Conservation (phyloP, 2,113 vertebrate species). For the Ctenodactylus gundi region DNA sequence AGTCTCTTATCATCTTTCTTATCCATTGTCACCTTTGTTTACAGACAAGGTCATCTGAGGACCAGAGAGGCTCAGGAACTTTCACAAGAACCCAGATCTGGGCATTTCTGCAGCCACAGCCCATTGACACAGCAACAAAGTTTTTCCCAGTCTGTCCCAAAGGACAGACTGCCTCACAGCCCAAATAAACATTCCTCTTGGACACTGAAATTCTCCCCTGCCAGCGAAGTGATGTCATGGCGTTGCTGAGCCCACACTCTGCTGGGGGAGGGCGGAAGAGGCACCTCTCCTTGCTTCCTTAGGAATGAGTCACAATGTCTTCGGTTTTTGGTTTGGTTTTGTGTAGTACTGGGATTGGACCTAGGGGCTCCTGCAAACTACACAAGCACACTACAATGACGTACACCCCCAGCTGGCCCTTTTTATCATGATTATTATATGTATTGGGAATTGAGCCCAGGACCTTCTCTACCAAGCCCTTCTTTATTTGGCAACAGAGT, state of each 20-base stretch:
- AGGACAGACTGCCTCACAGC: background rate
- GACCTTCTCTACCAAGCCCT: no score
- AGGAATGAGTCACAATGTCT: background rate
- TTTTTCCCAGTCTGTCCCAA: background rate
- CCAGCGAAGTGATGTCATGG: accelerated
- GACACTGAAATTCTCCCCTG: background rate
- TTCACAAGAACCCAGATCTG: background rate
- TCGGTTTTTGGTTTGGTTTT: no score
- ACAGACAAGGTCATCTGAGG: background rate
- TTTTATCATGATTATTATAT: no score
- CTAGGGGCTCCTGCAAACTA: background rate
- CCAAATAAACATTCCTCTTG: background rate
- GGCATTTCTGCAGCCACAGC: background rate
- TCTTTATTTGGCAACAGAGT: no score
- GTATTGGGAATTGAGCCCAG: no score
- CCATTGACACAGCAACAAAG: background rate
- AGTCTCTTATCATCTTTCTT: background rate
- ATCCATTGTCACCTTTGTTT: background rate
- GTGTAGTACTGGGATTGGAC: background rate
- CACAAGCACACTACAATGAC: background rate
- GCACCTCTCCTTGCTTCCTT: background rate
- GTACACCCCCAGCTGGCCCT: no score
- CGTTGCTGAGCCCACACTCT: background rate
- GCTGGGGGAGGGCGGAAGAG: background rate
- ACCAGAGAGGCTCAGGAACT: background rate